phyloP scores from a whole-genome alignment of 2,113 vertebrate genomes.

The Mormyrus lacerda region DNA sequence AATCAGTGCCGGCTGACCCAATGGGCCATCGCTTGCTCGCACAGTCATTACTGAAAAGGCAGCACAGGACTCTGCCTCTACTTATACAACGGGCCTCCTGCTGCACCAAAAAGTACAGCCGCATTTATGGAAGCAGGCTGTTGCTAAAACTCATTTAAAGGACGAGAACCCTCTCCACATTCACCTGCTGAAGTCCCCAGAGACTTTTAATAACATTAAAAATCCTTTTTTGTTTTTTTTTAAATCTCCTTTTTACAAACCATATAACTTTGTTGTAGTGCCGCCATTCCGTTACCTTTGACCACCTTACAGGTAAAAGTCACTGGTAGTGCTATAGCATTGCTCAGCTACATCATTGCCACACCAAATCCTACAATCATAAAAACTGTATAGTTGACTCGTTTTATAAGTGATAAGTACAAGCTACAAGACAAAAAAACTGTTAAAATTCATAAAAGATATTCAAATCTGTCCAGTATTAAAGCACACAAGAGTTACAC shows the following conservation, averaged over 20 bases:
- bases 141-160: background rate
- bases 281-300: background rate
- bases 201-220: background rate
- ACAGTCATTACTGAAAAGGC: background rate
- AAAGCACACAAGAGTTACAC: constrained; percentile 3
- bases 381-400: background rate
- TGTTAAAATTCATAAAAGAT: constrained; percentile 12
- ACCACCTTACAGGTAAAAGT: background rate
- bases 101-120: background rate
- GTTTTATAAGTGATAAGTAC: background rate
- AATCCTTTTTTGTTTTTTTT: background rate
- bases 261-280: background rate
- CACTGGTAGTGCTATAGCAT: background rate
- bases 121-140: background rate
- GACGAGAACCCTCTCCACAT: background rate
- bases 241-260: background rate
- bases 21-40: background rate
- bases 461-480: constrained; percentile 2
- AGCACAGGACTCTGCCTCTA: background rate
- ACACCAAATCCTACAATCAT: background rate
- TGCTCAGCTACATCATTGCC: background rate
- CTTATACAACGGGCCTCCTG: background rate
- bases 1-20: background rate
- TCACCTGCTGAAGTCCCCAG: background rate
- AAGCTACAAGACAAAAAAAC: constrained; percentile 1